phyloP scores from a whole-genome alignment of 2,888 invertebrate species.

The Plebejus anna region DNA sequence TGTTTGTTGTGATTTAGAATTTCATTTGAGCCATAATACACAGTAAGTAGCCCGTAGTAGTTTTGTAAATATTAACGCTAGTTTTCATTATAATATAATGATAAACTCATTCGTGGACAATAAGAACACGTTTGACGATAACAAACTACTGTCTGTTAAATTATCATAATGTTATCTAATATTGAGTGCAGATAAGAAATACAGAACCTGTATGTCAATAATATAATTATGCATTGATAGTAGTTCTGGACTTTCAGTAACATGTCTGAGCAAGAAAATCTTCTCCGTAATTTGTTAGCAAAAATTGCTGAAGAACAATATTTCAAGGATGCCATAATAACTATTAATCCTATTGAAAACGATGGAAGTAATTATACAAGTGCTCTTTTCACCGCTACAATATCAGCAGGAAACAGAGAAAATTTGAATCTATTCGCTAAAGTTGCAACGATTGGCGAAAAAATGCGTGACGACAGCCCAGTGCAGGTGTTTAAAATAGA shows the following conservation, averaged over 20 bases:
- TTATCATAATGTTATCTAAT: neutral
- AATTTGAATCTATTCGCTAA: conserved; percentile 30
- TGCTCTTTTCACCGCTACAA: neutral
- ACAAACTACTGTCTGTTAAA: neutral
- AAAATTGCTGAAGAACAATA: conserved; percentile 10
- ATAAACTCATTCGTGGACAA: neutral
- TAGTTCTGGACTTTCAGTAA: neutral
- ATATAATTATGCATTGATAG: neutral
- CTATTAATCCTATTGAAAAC: conserved; percentile 31
- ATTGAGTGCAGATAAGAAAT: neutral
- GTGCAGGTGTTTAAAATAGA: conserved; percentile 37
- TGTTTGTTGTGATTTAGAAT: neutral
- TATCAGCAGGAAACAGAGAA: neutral
- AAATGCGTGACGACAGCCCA: conserved; percentile 30
- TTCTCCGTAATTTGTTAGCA: neutral
- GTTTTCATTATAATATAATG: too few species aligned
- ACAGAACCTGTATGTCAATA: neutral
- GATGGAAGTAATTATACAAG: conserved; percentile 32
- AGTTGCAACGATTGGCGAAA: conserved; percentile 33
- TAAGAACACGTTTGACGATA: neutral
- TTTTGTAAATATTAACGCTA: neutral
- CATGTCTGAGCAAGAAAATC: conserved; percentile 10
- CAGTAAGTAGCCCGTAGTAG: neutral
- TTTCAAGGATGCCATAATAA: neutral
- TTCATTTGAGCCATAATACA: neutral